Percentiles rank a stretch among this genome's conserved stretches.
Evolutionary conservation across 1,140 invertebrate genomes (phyloP).

Genomic region (Drosophila fuyamai): DNA sequence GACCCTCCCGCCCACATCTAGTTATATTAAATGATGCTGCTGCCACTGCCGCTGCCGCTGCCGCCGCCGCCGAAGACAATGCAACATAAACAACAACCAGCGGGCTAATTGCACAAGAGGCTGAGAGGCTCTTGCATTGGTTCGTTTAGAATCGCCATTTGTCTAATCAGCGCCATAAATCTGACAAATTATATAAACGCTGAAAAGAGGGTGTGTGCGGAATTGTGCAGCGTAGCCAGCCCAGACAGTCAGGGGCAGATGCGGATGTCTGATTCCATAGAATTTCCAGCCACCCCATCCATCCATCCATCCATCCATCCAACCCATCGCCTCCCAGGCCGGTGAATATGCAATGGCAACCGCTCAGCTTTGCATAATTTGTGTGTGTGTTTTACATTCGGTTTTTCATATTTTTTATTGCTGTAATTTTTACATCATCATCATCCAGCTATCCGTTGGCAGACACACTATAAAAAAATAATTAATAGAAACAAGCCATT

Average conservation of each 20-base stretch:
- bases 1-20: conserved; percentile 28
- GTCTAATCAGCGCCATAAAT: conserved; percentile 74
- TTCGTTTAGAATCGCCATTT: conserved; percentile 68
- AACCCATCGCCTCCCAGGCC: conserved; percentile 1
- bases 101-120: conserved; percentile 72
- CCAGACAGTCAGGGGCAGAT: conserved; percentile 57
- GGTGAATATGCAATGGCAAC: conserved; percentile 59
- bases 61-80: conserved; percentile 45
- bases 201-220: conserved; percentile 74
- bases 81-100: conserved; percentile 73
- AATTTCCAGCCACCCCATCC: conserved; percentile 29
- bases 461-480: conserved; percentile 1
- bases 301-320: conserved; percentile 11
- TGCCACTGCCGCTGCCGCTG: not conserved
- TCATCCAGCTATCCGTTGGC: conserved; percentile 38
- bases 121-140: conserved; percentile 21
- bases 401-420: conserved; percentile 46
- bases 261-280: conserved; percentile 66
- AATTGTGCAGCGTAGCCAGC: conserved; percentile 40
- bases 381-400: conserved; percentile 64
- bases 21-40: conserved; percentile 22
- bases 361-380: conserved; percentile 71
- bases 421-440: conserved; percentile 68
- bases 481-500: not conserved
- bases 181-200: conserved; percentile 76